Conservation (phyloP, 2,113 vertebrate genomes). For the Oreamnos americanus region DNA sequence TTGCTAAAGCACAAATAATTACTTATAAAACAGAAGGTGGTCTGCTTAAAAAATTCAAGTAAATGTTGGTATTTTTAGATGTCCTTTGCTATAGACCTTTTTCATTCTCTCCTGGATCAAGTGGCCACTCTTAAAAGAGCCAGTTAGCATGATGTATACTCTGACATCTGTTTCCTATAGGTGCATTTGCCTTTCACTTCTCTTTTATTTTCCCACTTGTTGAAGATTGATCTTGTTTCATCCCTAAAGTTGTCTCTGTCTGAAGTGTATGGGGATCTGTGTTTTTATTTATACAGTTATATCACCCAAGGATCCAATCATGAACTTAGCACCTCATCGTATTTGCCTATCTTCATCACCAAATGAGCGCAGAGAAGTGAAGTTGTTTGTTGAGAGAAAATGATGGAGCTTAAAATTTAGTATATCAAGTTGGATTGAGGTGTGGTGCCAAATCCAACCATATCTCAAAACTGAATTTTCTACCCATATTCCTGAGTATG, state of each 20-base stretch:
- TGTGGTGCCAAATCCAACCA: not conserved
- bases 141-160: not conserved
- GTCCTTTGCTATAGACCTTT: not conserved
- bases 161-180: not conserved
- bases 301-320: not conserved
- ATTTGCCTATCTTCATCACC: not conserved
- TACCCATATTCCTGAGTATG: not conserved
- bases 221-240: not conserved
- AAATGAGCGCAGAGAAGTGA: not conserved
- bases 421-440: not conserved
- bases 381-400: not conserved
- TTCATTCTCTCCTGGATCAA: not conserved
- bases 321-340: not conserved
- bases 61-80: slow-evolving; percentile 46
- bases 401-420: not conserved
- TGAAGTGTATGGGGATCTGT: not conserved
- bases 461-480: not conserved
- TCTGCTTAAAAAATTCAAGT: slow-evolving; percentile 22
- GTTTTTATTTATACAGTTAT: not conserved
- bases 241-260: not conserved
- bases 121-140: not conserved
- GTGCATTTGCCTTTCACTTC: not conserved
- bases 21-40: slow-evolving; percentile 49
- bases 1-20: slow-evolving; percentile 56
- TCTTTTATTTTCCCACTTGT: not conserved